Conservation (phyloP, 2,888 invertebrate species). For the Napeogenes sylphis region DNA sequence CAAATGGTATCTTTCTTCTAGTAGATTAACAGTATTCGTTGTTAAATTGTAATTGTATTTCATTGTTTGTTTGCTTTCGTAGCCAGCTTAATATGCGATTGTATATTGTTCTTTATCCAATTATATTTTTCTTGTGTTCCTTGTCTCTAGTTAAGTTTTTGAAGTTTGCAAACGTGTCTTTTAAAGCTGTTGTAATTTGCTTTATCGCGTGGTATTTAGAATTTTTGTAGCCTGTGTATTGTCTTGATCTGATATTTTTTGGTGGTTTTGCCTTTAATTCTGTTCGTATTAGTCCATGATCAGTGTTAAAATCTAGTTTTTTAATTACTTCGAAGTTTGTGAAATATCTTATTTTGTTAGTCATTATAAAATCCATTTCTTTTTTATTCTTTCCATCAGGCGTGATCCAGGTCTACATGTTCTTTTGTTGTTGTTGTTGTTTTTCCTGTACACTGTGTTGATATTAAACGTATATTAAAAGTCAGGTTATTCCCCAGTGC, state of each 20-base stretch:
- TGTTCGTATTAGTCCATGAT: too few relatives aligned
- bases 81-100: conserved; percentile 12
- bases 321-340: too few relatives aligned
- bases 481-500: conserved; percentile 18
- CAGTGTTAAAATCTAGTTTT: too few relatives aligned
- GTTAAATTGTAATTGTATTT: conserved; percentile 11
- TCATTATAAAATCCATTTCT: neutral
- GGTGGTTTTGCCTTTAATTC: too few relatives aligned
- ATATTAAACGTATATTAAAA: too few relatives aligned
- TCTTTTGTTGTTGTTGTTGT: too few relatives aligned
- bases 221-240: too few relatives aligned
- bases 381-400: conserved; percentile 23
- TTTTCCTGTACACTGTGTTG: conserved; percentile 23
- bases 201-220: conserved; percentile 24
- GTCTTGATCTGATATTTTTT: too few relatives aligned
- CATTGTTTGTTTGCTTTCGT: conserved; percentile 7
- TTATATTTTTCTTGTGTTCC: conserved; percentile 30
- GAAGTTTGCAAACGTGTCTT: conserved; percentile 17
- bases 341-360: too few relatives aligned
- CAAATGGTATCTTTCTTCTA: conserved; percentile 23
- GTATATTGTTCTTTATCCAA: conserved; percentile 22
- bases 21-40: conserved; percentile 20
- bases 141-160: conserved; percentile 16
- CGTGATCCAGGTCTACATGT: conserved; percentile 26
- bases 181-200: conserved; percentile 20